Conservation (phyloP, 2,113 vertebrate species). For the Menura novaehollandiae region DNA sequence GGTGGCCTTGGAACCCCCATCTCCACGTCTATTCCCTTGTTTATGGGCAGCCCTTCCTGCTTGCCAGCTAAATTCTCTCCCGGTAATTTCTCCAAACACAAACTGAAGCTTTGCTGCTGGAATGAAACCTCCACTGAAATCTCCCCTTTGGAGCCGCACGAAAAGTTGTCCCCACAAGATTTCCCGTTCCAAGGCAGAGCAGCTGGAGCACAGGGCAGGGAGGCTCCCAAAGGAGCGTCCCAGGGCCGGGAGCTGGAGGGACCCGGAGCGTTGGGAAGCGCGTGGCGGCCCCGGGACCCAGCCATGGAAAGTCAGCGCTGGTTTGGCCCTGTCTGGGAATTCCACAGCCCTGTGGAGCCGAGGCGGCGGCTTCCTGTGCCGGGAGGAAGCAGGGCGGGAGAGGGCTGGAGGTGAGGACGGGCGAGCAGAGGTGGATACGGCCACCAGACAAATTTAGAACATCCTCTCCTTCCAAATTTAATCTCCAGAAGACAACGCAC, state of each 20-base stretch:
- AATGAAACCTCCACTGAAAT: not conserved
- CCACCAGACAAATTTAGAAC: slow-evolving; percentile 63
- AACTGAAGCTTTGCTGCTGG: not conserved
- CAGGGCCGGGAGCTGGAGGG: not conserved
- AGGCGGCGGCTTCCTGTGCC: slow-evolving; percentile 77
- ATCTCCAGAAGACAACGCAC: slow-evolving; percentile 20
- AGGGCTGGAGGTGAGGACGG: not conserved
- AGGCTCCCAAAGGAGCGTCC: not conserved
- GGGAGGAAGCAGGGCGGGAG: slow-evolving; percentile 73
- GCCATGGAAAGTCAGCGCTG: not conserved
- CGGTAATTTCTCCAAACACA: not conserved
- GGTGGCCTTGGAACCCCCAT: not conserved
- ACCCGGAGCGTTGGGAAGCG: rapidly evolving
- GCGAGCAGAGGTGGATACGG: not conserved
- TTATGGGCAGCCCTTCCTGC: not conserved
- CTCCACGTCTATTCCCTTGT: not conserved
- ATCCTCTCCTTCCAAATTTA: slow-evolving; percentile 71
- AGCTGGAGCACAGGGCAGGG: not conserved
- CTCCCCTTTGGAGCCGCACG: not conserved
- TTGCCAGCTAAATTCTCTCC: not conserved
- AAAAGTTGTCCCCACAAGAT: not conserved
- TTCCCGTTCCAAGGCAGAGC: not conserved
- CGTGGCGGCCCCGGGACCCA: not conserved
- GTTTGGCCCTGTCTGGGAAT: not conserved
- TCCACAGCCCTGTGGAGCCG: slow-evolving; percentile 60